Base-by-base conservation (phyloP, 2,888 invertebrate genomes). In the Odontothrips loti region DNA sequence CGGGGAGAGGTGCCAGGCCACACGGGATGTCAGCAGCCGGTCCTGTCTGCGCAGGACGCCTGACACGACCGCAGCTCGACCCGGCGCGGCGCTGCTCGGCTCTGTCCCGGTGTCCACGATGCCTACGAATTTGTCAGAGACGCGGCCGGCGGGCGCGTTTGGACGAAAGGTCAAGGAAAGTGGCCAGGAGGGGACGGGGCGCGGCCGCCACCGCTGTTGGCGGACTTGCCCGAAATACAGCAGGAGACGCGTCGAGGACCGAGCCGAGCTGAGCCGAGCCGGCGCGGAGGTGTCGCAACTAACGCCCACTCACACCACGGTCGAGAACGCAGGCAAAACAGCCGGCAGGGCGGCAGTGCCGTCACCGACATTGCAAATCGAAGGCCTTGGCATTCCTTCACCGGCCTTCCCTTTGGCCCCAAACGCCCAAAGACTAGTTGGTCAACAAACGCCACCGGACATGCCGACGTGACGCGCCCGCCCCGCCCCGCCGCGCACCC, bases 131-230 rank as follows among this genome's bases (percentile, higher is more conserved):
- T 75, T 75, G 68, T 75, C 68, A 75, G 58, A 58, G 27, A 10
- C 58, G n/a, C 8, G 51, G 51, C 51, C 51, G 68, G n/a, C 9
- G 27, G 58, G 15, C 68, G 68, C 68, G 68, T 75, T 12, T 27
- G 27, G 12, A 12, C 12, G 68, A 75, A 75, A 75, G 68, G 68
- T 75, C 68, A 75, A 75, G 68, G 68, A 75, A 75, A 75, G 68
- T 27, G 68, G 23, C n/a, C n/a, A n/a, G n/a, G n/a, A 15, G 20
- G 15, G 58, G 17, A 1, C 58, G 58, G 58, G 20, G 15, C 20
- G 58, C 6, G 20, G 58, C 17, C 58, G 58, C 58, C 58, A 15
- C 58, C 15, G 58, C 34, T 43, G 34, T 6, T 6, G 34, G 34
- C 34, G 34, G 34, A 58, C 58, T 20, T n/a, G 8, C 58, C n/a